phyloP scores from a whole-genome alignment of 2,797 vertebrate genomes.

The Gallinago nigripennis region DNA sequence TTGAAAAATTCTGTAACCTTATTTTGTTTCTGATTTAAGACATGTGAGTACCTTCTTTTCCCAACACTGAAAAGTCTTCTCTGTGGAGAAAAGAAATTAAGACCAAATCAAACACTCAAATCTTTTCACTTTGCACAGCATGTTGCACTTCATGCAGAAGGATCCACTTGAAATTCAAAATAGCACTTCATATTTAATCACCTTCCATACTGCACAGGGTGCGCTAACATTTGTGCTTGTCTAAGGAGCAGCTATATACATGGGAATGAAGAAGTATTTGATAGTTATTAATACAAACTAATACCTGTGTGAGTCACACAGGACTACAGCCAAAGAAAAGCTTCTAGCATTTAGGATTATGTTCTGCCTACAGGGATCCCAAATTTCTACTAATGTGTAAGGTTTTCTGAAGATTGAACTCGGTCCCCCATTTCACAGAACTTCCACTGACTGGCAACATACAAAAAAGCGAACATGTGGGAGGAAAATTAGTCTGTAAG shows the following conservation, averaged over 20 bases:
- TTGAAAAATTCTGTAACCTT: not conserved
- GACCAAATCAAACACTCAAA: not conserved
- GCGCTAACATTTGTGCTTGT: not conserved
- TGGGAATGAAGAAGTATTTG: not conserved
- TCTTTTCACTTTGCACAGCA: not conserved
- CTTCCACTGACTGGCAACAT: not conserved
- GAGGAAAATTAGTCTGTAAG: not conserved
- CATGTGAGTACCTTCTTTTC: not conserved
- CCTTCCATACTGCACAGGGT: not conserved
- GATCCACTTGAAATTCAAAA: slow-evolving; percentile 27
- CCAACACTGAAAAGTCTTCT: not conserved
- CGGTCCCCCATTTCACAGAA: not conserved
- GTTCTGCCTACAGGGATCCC: not conserved
- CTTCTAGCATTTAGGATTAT: not conserved
- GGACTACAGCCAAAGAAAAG: slow-evolving; percentile 10
- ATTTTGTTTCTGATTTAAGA: not conserved
- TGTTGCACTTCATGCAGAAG: not conserved
- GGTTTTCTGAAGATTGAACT: not conserved
- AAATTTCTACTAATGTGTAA: not conserved
- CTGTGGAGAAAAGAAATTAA: not conserved
- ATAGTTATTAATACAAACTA: not conserved
- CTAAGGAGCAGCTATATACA: not conserved
- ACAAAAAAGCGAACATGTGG: not conserved
- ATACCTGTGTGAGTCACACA: not conserved
- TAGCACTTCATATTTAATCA: not conserved